phyloP scores from a whole-genome alignment of 1,140 invertebrate species.

The Trichonephila inaurata region DNA sequence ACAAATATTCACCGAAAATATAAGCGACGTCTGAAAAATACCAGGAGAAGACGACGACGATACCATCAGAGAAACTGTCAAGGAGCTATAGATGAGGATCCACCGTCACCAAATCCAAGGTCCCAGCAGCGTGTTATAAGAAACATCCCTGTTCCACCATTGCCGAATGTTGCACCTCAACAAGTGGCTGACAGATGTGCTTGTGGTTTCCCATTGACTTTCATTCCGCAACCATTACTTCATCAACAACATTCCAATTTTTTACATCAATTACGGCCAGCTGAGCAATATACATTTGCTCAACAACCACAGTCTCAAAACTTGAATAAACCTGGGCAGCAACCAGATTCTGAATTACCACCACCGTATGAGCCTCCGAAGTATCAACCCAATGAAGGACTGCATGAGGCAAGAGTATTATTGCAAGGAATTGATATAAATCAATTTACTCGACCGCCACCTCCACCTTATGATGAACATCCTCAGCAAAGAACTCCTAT shows the following conservation, averaged over 20 bases:
- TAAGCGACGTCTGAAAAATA: background rate
- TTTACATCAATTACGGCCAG: background rate
- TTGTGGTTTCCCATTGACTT: too few relatives aligned
- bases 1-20: background rate
- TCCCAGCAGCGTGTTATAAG: background rate
- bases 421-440: background rate
- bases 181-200: background rate
- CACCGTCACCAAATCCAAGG: background rate
- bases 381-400: background rate
- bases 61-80: background rate
- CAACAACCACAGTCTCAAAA: background rate
- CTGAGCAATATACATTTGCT: background rate
- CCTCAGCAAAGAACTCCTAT: background rate
- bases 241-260: background rate
- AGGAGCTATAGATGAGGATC: background rate
- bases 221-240: background rate
- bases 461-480: background rate
- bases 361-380: slow-evolving; percentile 29
- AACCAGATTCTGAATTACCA: background rate
- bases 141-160: background rate
- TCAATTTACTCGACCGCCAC: background rate
- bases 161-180: background rate
- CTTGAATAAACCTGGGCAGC: background rate
- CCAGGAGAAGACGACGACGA: background rate
- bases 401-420: background rate